phyloP scores from a whole-genome alignment of 1,140 invertebrate species.

The Phocides pigmalion region DNA sequence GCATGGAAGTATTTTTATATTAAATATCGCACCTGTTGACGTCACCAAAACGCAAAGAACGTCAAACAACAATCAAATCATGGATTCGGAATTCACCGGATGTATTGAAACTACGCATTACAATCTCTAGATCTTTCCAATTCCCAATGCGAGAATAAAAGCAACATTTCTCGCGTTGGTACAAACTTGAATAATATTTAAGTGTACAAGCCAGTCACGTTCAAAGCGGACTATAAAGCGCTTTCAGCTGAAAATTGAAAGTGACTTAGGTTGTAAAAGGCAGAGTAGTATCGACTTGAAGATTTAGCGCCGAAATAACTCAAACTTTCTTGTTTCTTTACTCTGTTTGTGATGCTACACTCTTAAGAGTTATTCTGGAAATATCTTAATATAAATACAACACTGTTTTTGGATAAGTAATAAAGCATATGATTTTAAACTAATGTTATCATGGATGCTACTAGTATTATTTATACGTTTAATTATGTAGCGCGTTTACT shows the following conservation, averaged over 20 bases:
- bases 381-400: too few species aligned
- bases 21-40: too few species aligned
- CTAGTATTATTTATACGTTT: too few species aligned
- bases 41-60: too few species aligned
- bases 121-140: constrained; percentile 9
- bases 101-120: too few species aligned
- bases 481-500: too few species aligned
- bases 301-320: constrained; percentile 22
- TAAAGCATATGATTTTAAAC: too few species aligned
- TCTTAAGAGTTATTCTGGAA: not conserved
- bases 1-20: too few species aligned
- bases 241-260: constrained; percentile 73
- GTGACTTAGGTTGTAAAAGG: constrained; percentile 35
- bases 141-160: not conserved
- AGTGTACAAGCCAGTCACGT: constrained; percentile 59
- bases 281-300: constrained; percentile 31
- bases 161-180: constrained; percentile 31
- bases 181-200: constrained; percentile 23
- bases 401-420: too few species aligned
- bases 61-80: too few species aligned
- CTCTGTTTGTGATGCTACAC: not conserved
- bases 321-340: constrained; percentile 14
- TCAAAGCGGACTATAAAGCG: constrained; percentile 62
- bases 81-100: too few species aligned
- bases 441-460: too few species aligned